Evolutionary conservation across 35 echinoderm and acorn worm species (phyloP).

Genomic region (Apostichopus californicus): DNA sequence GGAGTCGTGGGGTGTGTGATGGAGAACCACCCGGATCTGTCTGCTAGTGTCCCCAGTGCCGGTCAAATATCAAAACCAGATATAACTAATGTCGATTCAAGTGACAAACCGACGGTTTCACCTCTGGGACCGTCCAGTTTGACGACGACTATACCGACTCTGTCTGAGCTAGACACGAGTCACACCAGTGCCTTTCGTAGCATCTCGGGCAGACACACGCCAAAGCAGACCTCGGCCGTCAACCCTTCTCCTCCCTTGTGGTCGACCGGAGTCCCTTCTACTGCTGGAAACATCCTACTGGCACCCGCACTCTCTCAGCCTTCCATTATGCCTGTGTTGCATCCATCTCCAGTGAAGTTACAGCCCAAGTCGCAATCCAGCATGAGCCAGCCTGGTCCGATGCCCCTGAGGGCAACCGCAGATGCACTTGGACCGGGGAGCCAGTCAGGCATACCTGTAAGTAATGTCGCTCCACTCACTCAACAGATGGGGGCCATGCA

Average conservation of each 20-base stretch:
- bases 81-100: not conserved
- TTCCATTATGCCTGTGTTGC: conserved; percentile 36
- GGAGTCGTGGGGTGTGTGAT: not conserved
- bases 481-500: conserved; percentile 33
- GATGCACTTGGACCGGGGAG: conserved; percentile 24
- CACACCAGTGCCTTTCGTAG: conserved; percentile 84
- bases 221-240: conserved; percentile 52
- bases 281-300: conserved; percentile 83
- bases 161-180: conserved; percentile 36
- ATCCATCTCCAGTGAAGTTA: conserved; percentile 41
- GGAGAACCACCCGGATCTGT: conserved; percentile 40
- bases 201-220: conserved; percentile 57
- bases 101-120: not conserved
- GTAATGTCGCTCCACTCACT: conserved; percentile 2
- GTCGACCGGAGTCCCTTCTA: conserved; percentile 75
- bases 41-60: conserved; percentile 6
- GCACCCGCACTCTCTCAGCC: conserved; percentile 68
- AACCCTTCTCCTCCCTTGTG: conserved; percentile 90
- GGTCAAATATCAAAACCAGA: conserved; percentile 5
- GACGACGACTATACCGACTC: not conserved
- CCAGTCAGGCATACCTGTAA: not conserved
- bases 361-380: conserved; percentile 32
- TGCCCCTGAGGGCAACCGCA: conserved; percentile 21
- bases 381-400: conserved; percentile 13
- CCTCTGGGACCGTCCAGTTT: conserved; percentile 6